These are phyloP conservation scores for Kryptolebias marmoratus DNA, from an alignment of 2,113 vertebrate species.

Conservation along the genomic window DNA sequence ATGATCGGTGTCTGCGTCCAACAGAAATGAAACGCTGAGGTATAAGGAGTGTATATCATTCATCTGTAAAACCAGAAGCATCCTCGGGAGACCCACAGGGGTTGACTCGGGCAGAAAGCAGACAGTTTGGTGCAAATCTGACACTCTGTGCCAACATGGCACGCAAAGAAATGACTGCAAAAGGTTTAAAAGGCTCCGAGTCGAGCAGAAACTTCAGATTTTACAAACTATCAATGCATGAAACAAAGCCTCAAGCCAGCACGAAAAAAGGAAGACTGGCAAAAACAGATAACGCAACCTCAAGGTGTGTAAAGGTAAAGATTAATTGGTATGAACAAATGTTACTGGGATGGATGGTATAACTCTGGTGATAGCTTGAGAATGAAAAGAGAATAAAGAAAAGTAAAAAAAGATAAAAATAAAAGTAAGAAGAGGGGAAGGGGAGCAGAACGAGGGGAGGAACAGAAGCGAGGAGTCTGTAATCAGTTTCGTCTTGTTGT, in stretches of 20 bases:
- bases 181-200: conserved; percentile 51
- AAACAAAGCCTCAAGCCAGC: conserved; percentile 3
- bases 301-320: not conserved
- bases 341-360: not conserved
- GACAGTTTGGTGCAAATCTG: conserved; percentile 67
- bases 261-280: not conserved
- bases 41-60: conserved; percentile 64
- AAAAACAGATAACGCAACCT: not conserved
- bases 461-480: conserved; percentile 69
- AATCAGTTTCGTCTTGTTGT: conserved; percentile 83
- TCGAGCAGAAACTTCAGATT: conserved; percentile 51
- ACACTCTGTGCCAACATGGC: conserved; percentile 56
- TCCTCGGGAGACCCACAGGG: conserved; percentile 68
- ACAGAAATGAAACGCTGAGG: conserved; percentile 77
- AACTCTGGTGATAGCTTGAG: not conserved
- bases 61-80: conserved; percentile 75
- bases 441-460: conserved; percentile 53
- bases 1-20: conserved; percentile 80
- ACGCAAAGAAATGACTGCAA: conserved; percentile 28
- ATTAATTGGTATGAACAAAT: not conserved
- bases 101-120: conserved; percentile 63
- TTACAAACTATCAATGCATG: conserved; percentile 22
- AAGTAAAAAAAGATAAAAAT: conserved; percentile 5
- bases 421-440: conserved; percentile 42
- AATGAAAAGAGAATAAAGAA: not conserved